These are phyloP conservation scores for Blastobasis adustella DNA, from an alignment of 2,888 invertebrate genomes.

Conservation along the genomic window DNA sequence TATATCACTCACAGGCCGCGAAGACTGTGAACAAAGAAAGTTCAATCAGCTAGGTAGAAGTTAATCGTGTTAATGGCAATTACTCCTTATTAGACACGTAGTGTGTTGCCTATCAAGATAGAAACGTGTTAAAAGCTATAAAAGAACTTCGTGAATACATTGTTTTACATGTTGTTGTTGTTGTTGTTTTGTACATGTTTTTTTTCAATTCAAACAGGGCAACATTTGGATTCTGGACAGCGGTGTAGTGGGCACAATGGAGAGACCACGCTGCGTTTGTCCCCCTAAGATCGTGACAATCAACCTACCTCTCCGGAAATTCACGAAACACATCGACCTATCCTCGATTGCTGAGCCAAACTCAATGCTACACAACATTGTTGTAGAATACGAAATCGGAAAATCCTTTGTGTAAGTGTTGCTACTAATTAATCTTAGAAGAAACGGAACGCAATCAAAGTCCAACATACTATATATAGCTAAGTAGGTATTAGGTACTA, in stretches of 20 bases:
- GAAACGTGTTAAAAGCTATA: too few relatives aligned
- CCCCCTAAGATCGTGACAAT: constrained; percentile 81
- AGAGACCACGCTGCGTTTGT: constrained; percentile 77
- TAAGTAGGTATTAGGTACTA: too few relatives aligned
- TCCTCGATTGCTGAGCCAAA: constrained; percentile 71
- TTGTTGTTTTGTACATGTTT: neutral
- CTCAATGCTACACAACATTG: constrained; percentile 81
- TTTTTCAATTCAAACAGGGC: constrained; percentile 51
- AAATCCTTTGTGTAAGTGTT: constrained; percentile 72
- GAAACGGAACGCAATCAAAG: too few relatives aligned
- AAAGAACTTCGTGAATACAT: too few relatives aligned
- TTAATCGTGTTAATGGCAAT: too few relatives aligned
- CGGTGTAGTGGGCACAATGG: constrained; percentile 80
- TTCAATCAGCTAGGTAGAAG: too few relatives aligned
- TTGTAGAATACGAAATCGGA: constrained; percentile 78
- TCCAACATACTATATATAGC: too few relatives aligned
- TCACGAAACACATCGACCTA: constrained; percentile 77
- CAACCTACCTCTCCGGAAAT: constrained; percentile 73
- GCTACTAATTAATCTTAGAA: neutral
- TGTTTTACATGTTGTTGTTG: too few relatives aligned
- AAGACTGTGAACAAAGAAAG: too few relatives aligned
- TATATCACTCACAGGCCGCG: too few relatives aligned
- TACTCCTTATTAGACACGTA: too few relatives aligned
- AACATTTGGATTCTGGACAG: constrained; percentile 83
- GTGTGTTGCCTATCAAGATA: too few relatives aligned